Conservation (phyloP, 1,140 invertebrate species). For the Anastrepha ludens region DNA sequence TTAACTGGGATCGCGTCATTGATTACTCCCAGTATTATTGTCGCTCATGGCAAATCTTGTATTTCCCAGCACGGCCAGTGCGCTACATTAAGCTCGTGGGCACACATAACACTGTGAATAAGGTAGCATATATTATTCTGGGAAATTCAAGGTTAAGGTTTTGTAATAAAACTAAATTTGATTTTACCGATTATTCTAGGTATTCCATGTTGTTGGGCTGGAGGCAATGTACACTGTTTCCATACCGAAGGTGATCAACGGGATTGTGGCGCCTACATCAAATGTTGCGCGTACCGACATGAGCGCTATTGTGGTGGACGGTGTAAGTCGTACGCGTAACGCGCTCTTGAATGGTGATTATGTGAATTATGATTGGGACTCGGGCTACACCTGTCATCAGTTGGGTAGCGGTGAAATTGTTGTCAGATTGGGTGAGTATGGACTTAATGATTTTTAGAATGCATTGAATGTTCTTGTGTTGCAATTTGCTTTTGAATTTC, state of each 20-base stretch:
- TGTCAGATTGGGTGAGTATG: slow-evolving; percentile 86
- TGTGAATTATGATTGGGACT: slow-evolving; percentile 98
- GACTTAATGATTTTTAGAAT: not conserved
- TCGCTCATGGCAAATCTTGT: slow-evolving; percentile 96
- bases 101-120: slow-evolving; percentile 96
- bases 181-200: slow-evolving; percentile 74
- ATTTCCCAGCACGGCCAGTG: slow-evolving; percentile 92
- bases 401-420: slow-evolving; percentile 95
- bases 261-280: slow-evolving; percentile 87
- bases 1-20: slow-evolving; percentile 94
- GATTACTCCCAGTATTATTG: slow-evolving; percentile 95
- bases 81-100: slow-evolving; percentile 93
- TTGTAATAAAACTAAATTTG: not conserved
- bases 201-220: slow-evolving; percentile 94
- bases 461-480: not conserved
- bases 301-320: slow-evolving; percentile 95
- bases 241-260: slow-evolving; percentile 84
- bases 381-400: slow-evolving; percentile 98
- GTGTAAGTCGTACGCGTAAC: slow-evolving; percentile 92
- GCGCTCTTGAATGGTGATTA: slow-evolving; percentile 97
- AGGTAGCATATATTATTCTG: slow-evolving; percentile 74
- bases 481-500: not conserved
- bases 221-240: slow-evolving; percentile 90
- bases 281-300: slow-evolving; percentile 94
- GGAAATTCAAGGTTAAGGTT: not conserved